Evolutionary conservation across 1,140 invertebrate species (phyloP).

Genomic region (Leptestheria dahalacensis): DNA sequence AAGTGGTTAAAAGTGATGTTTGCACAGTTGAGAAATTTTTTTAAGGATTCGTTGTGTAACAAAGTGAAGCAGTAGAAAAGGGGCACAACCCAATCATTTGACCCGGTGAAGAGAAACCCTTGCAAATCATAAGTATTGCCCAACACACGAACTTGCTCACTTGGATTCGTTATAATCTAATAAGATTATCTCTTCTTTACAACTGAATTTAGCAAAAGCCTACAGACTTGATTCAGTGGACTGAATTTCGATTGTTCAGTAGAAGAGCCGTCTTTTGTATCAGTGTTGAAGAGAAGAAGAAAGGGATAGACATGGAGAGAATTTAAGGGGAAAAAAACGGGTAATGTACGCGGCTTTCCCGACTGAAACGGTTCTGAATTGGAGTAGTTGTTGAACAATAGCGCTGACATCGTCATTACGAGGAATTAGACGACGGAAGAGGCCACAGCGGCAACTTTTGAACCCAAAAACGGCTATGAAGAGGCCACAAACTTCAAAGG

Average conservation of each 20-base stretch:
- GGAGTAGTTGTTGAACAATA: not conserved
- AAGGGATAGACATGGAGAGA: no score
- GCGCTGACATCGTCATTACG: not conserved
- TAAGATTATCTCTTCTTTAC: no score
- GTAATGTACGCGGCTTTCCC: not conserved
- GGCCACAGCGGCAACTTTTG: not conserved
- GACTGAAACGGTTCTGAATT: not conserved
- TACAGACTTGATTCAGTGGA: no score
- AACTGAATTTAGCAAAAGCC: no score
- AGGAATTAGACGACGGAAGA: not conserved
- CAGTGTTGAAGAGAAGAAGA: no score
- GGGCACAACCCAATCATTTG: constrained; percentile 9
- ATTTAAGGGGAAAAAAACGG: not conserved
- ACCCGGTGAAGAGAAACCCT: constrained; percentile 5
- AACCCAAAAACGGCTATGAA: no score
- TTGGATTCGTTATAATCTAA: not conserved
- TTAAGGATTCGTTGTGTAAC: not conserved
- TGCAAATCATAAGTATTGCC: not conserved
- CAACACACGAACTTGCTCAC: no score
- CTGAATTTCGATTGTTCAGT: no score
- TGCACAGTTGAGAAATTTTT: not conserved
- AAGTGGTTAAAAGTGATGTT: not conserved
- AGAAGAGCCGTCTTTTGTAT: no score
- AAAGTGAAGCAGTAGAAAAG: not conserved
- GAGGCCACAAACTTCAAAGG: not conserved